phyloP scores from a whole-genome alignment of 2,113 vertebrate species.

The Suricata suricatta region DNA sequence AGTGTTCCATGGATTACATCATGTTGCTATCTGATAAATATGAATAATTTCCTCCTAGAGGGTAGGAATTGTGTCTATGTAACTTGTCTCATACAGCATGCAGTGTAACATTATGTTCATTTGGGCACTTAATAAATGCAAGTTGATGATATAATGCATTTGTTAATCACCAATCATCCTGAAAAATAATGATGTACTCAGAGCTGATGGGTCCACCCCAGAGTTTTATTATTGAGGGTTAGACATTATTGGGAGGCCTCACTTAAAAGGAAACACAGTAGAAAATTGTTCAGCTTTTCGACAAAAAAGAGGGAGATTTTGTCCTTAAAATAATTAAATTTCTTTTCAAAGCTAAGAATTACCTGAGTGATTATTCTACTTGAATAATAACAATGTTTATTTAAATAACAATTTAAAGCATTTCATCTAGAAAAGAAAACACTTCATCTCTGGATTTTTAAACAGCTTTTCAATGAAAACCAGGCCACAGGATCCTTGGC shows the following conservation, averaged over 20 bases:
- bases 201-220: slow-evolving; percentile 33
- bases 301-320: slow-evolving; percentile 48
- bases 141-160: slow-evolving; percentile 65
- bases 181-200: slow-evolving; percentile 74
- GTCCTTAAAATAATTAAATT: slow-evolving; percentile 50
- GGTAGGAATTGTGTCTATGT: slow-evolving; percentile 28
- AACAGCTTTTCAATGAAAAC: slow-evolving; percentile 36
- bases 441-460: slow-evolving; percentile 22
- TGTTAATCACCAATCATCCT: slow-evolving; percentile 73
- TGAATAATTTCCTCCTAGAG: slow-evolving; percentile 5
- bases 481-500: background rate
- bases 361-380: slow-evolving; percentile 53
- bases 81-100: slow-evolving; percentile 43
- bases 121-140: slow-evolving; percentile 53
- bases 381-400: background rate
- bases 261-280: slow-evolving; percentile 55
- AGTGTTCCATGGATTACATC: background rate
- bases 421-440: slow-evolving; percentile 42
- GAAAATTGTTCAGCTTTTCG: slow-evolving; percentile 65
- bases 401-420: slow-evolving; percentile 22
- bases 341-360: slow-evolving; percentile 50
- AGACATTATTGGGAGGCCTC: slow-evolving; percentile 32
- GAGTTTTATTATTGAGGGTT: slow-evolving; percentile 47
- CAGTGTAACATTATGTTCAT: slow-evolving; percentile 52
- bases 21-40: slow-evolving; percentile 27